Evolutionary conservation across 2,797 vertebrate genomes (phyloP).

Genomic region (Liasis olivaceus): DNA sequence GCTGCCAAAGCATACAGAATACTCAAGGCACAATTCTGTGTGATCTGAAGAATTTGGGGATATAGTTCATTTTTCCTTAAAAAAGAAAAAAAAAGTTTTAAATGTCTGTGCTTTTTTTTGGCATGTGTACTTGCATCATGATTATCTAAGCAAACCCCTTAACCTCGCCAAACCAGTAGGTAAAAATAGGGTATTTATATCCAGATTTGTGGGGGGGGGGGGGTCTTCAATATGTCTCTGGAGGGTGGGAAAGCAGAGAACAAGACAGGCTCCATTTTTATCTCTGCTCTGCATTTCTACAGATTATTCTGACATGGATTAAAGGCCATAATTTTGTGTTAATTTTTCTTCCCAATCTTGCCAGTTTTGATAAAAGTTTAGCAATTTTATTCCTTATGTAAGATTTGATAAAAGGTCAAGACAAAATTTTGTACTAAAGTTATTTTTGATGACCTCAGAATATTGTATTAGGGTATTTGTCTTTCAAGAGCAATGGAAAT

Average conservation of each 20-base stretch:
- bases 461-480: slow-evolving; percentile 68
- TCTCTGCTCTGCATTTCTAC: slow-evolving; percentile 67
- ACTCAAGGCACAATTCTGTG: slow-evolving; percentile 87
- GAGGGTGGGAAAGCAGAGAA: background rate
- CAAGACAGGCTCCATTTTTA: slow-evolving; percentile 65
- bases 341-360: slow-evolving; percentile 58
- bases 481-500: slow-evolving; percentile 67
- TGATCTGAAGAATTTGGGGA: slow-evolving; percentile 77
- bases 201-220: background rate
- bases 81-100: slow-evolving; percentile 28
- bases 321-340: slow-evolving; percentile 64
- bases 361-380: slow-evolving; percentile 72
- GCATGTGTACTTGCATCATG: slow-evolving; percentile 58
- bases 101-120: slow-evolving; percentile 48
- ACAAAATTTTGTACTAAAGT: slow-evolving; percentile 79
- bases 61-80: slow-evolving; percentile 62
- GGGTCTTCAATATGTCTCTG: background rate
- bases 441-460: slow-evolving; percentile 80
- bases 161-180: slow-evolving; percentile 61
- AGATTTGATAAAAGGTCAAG: slow-evolving; percentile 77
- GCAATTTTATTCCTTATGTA: slow-evolving; percentile 73
- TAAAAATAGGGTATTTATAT: slow-evolving; percentile 66
- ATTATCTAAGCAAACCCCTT: slow-evolving; percentile 59
- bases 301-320: slow-evolving; percentile 61
- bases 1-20: slow-evolving; percentile 88